Evolutionary conservation across 2,888 invertebrate species (phyloP).

Genomic region (Acanthoscelides obtectus): DNA sequence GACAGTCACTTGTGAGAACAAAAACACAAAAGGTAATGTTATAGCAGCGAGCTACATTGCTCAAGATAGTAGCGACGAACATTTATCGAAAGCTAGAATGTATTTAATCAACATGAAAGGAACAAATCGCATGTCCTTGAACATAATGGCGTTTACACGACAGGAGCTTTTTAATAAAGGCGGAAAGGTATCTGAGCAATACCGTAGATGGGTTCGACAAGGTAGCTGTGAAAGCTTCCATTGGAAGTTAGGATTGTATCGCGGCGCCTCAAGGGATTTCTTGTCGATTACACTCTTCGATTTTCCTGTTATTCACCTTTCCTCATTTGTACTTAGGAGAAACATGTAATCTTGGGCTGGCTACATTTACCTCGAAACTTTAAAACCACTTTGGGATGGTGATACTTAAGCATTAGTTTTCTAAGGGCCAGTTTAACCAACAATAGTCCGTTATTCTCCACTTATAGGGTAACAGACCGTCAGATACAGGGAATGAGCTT

Average conservation of each 20-base stretch:
- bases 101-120: background rate
- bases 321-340: background rate
- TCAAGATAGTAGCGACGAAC: background rate
- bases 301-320: background rate
- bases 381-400: no score
- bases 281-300: background rate
- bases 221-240: background rate
- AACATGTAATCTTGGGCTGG: no score
- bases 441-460: no score
- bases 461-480: no score
- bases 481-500: no score
- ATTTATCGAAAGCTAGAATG: background rate
- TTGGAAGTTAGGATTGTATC: background rate
- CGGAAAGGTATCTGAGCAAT: background rate
- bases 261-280: background rate
- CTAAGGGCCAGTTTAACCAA: no score
- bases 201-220: background rate
- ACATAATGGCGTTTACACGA: background rate
- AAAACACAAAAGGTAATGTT: no score
- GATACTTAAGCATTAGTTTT: no score
- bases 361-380: no score
- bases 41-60: no score
- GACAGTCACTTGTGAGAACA: no score
- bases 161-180: background rate
- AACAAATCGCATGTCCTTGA: background rate